Conservation (phyloP, 2,113 vertebrate species). For the Hassar affinis region DNA sequence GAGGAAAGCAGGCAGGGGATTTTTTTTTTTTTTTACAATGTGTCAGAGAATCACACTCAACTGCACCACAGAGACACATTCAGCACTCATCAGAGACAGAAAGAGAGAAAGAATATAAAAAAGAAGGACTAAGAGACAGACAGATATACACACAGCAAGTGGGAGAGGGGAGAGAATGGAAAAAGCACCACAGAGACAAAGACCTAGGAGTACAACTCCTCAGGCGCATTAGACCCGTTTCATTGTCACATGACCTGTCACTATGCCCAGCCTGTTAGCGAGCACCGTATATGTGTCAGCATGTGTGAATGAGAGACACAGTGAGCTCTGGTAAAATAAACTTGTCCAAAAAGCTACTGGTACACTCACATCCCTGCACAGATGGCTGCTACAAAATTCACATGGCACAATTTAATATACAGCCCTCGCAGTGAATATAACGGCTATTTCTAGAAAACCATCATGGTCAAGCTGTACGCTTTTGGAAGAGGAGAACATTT, state of each 20-base stretch:
- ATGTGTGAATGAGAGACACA: conserved; percentile 4
- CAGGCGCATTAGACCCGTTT: neutral
- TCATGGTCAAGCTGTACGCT: neutral
- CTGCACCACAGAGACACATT: neutral
- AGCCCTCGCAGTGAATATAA: neutral
- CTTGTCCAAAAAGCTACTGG: neutral
- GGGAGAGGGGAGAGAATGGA: neutral
- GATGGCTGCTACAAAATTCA: neutral
- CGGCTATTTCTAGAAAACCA: neutral
- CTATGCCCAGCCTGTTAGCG: neutral
- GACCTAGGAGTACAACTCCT: neutral
- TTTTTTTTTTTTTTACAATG: neutral
- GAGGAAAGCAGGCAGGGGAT: neutral
- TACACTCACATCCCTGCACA: neutral
- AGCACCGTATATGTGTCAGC: neutral
- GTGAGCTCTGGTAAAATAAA: neutral
- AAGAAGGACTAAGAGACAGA: neutral
- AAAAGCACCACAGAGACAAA: neutral
- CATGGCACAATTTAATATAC: neutral
- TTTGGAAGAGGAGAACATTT: neutral
- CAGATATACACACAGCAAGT: neutral
- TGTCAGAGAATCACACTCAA: neutral
- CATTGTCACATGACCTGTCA: conserved; percentile 14
- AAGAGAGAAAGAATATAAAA: neutral
- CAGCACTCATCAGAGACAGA: neutral